These are phyloP conservation scores for Antrozous pallidus DNA, from an alignment of 2,797 vertebrate species.

Conservation along the genomic window DNA sequence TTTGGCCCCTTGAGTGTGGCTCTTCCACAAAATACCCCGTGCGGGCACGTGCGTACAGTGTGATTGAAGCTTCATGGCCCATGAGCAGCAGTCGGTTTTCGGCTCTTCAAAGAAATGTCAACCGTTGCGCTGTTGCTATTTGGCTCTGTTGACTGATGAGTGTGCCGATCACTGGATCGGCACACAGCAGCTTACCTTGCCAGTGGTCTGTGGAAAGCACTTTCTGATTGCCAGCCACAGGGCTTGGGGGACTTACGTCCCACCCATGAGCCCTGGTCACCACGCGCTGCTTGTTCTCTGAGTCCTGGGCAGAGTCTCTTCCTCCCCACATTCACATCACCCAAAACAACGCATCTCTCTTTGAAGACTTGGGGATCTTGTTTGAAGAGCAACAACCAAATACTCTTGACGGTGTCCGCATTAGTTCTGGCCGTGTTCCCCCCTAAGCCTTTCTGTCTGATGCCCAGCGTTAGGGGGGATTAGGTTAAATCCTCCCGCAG, in stretches of 20 bases:
- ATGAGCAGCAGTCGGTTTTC: no score
- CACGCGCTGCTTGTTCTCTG: background rate
- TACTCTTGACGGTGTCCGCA: background rate
- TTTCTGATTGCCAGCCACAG: background rate
- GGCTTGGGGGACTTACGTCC: background rate
- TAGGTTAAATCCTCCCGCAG: constrained; percentile 26
- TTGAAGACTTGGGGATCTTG: background rate
- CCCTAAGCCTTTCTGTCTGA: constrained; percentile 9
- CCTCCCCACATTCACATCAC: background rate
- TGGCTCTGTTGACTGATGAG: no score
- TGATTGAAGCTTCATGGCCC: no score
- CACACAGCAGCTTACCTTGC: background rate
- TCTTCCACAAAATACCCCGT: no score
- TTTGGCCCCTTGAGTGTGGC: no score
- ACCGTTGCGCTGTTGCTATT: no score
- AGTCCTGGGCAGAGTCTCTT: background rate
- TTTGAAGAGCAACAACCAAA: background rate
- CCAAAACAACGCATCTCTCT: background rate
- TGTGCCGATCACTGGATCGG: no score
- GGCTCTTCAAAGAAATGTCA: no score
- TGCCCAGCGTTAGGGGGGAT: background rate
- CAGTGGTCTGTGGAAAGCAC: background rate
- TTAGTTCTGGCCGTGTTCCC: constrained; percentile 1
- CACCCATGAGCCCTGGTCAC: background rate
- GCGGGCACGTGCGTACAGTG: no score